Conservation (phyloP, 2,888 invertebrate species). For the Prenolepis imparis region DNA sequence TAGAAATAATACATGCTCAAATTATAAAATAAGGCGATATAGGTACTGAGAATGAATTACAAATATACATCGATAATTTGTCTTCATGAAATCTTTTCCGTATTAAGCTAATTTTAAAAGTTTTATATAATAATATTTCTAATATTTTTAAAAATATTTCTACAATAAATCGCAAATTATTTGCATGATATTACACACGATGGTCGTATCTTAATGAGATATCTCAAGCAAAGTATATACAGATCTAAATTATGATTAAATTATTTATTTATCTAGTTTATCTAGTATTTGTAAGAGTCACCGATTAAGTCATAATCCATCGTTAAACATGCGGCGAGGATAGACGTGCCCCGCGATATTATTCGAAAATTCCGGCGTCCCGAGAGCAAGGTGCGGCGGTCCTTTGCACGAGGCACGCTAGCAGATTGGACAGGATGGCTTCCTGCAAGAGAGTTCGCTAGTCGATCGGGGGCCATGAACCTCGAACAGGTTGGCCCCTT, state of each 20-base stretch:
- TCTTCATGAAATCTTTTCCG: background rate
- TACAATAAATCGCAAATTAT: background rate
- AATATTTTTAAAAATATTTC: background rate
- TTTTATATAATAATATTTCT: background rate
- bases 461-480: slow-evolving; percentile 86
- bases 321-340: background rate
- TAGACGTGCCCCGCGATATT: background rate
- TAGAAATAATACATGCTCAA: slow-evolving; percentile 1
- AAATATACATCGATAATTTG: background rate
- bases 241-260: background rate
- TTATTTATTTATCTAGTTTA: slow-evolving; percentile 3
- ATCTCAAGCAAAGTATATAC: background rate
- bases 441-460: slow-evolving; percentile 81
- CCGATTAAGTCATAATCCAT: background rate
- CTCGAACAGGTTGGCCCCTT: slow-evolving; percentile 86
- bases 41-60: background rate
- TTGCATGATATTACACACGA: background rate
- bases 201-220: background rate
- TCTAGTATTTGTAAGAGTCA: too few species aligned
- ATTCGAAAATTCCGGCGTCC: slow-evolving; percentile 39
- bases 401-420: slow-evolving; percentile 75
- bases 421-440: slow-evolving; percentile 81
- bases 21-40: background rate
- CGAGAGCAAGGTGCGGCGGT: slow-evolving; percentile 62
- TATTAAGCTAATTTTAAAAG: background rate